A percentile compares a stretch with the other conserved stretches of the same genome.
These are phyloP conservation scores for Archips xylosteana DNA, from an alignment of 2,888 invertebrate genomes.

Conservation along the genomic window DNA sequence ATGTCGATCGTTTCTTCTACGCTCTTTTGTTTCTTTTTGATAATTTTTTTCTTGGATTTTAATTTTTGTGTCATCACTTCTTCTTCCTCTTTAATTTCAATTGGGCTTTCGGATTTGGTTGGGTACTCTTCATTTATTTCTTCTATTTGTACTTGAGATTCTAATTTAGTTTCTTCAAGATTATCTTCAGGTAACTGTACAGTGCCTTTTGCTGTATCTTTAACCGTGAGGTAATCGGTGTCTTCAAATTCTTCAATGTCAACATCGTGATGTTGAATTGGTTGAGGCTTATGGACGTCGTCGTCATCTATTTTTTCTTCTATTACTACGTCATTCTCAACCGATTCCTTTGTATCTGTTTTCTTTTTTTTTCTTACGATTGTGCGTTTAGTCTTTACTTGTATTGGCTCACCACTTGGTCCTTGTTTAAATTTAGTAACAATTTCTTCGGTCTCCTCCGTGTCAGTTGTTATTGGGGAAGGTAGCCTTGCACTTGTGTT, in stretches of 20 bases:
- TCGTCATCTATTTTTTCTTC: constrained; percentile 73
- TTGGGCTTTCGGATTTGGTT: not conserved
- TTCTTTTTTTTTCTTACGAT: constrained; percentile 78
- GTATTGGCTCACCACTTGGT: constrained; percentile 80
- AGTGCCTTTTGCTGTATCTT: constrained; percentile 62
- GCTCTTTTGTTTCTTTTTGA: constrained; percentile 44
- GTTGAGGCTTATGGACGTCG: constrained; percentile 35
- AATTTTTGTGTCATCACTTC: not conserved
- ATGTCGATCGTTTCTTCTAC: constrained; percentile 15
- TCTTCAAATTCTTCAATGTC: constrained; percentile 75
- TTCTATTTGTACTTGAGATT: constrained; percentile 63
- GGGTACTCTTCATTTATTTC: constrained; percentile 49
- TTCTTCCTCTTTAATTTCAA: not conserved
- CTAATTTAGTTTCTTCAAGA: constrained; percentile 62
- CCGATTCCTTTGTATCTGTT: constrained; percentile 47
- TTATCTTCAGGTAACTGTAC: constrained; percentile 69
- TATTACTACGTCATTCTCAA: constrained; percentile 81
- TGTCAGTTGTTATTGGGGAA: constrained; percentile 74
- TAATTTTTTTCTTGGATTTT: constrained; percentile 47
- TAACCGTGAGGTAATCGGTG: constrained; percentile 52
- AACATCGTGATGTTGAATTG: constrained; percentile 58
- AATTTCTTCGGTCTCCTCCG: constrained; percentile 86
- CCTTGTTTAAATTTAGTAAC: constrained; percentile 84
- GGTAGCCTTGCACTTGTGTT: constrained; percentile 47
- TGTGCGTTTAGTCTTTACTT: constrained; percentile 85